Conservation (phyloP, 2,113 vertebrate species). For the Neolamprologus variostigma region DNA sequence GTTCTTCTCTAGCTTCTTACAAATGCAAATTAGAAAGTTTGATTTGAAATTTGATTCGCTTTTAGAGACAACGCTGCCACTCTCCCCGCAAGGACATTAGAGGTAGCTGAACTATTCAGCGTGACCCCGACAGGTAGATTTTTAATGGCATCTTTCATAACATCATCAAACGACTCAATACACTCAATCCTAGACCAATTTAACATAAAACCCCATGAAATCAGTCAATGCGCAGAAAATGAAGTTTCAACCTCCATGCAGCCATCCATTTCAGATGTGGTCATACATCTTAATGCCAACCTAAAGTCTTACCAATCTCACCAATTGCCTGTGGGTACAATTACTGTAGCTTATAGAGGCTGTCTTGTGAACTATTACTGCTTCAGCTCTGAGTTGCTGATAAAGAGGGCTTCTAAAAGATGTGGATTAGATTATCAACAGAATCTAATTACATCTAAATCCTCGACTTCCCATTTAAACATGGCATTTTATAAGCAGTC, state of each 20-base stretch:
- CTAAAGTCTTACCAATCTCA: slow-evolving; percentile 12
- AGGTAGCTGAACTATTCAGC: slow-evolving; percentile 30
- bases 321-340: slow-evolving; percentile 16
- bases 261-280: slow-evolving; percentile 31
- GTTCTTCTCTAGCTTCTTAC: slow-evolving; percentile 18
- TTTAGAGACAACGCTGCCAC: slow-evolving; percentile 15
- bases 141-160: slow-evolving; percentile 60
- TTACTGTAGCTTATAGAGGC: slow-evolving; percentile 17
- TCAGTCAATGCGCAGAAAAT: slow-evolving; percentile 61
- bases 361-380: slow-evolving; percentile 1
- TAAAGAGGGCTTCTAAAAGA: slow-evolving; percentile 8
- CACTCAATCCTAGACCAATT: slow-evolving; percentile 49
- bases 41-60: slow-evolving; percentile 60
- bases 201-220: slow-evolving; percentile 59
- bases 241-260: slow-evolving; percentile 36
- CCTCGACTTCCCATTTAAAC: slow-evolving; percentile 8
- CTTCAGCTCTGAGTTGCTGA: slow-evolving; percentile 12
- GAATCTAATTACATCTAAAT: slow-evolving; percentile 23
- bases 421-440: slow-evolving; percentile 39
- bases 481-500: not conserved
- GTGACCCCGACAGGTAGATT: slow-evolving; percentile 55
- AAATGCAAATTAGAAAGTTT: slow-evolving; percentile 51
- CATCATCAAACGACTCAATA: slow-evolving; percentile 60
- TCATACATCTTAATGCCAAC: slow-evolving; percentile 32
- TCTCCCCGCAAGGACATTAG: slow-evolving; percentile 28